phyloP scores from a whole-genome alignment of 2,888 invertebrate species.

The Eledone cirrhosa region DNA sequence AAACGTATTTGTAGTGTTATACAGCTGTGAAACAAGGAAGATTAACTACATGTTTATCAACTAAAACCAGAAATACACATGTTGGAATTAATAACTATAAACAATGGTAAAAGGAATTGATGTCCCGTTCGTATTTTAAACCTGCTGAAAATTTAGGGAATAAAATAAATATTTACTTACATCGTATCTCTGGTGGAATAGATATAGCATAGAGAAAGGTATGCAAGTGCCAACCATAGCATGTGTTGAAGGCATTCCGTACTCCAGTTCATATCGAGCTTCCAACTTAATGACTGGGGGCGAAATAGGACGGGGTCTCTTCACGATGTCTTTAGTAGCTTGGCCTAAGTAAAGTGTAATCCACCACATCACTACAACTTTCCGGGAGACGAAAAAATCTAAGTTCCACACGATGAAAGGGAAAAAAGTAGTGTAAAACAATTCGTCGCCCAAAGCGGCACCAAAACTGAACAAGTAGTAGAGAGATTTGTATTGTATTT shows the following conservation, averaged over 20 bases:
- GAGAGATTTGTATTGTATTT: constrained; percentile 71
- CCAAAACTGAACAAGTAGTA: constrained; percentile 86
- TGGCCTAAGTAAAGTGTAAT: constrained; percentile 71
- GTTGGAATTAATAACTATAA: no score
- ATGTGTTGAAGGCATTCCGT: constrained; percentile 95
- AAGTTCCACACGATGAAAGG: constrained; percentile 96
- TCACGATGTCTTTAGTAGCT: constrained; percentile 85
- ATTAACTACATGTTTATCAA: no score
- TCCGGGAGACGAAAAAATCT: constrained; percentile 84
- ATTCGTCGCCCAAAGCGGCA: constrained; percentile 87
- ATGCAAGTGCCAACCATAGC: constrained; percentile 90
- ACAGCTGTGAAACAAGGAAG: no score
- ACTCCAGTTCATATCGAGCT: constrained; percentile 88
- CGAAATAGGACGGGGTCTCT: constrained; percentile 79
- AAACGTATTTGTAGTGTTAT: no score
- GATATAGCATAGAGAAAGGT: constrained; percentile 84
- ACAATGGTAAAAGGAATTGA: no score
- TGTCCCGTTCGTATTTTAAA: no score
- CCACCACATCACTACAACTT: constrained; percentile 71
- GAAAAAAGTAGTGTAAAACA: constrained; percentile 89
- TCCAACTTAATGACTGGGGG: constrained; percentile 86
- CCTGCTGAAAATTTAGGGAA: no score
- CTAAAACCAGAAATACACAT: no score
- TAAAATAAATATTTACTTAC: constrained; percentile 35
- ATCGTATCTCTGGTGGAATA: constrained; percentile 50